phyloP scores from a whole-genome alignment of 2,888 invertebrate genomes.

The Diadegma fenestrale region DNA sequence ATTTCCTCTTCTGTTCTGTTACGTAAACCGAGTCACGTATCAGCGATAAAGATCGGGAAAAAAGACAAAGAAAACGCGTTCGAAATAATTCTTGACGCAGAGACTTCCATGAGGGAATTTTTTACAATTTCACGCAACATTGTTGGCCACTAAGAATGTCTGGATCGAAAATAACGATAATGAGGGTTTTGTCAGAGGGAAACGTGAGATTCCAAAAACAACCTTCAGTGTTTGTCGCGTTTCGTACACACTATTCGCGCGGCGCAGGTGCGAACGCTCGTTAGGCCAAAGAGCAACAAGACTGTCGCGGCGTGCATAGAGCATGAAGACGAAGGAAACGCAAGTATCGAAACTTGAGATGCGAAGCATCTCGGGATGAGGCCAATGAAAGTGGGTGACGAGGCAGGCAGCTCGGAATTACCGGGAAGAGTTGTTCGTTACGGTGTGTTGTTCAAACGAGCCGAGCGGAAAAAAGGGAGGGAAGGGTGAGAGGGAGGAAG shows the following conservation, averaged over 20 bases:
- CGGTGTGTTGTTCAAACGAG: conserved; percentile 8
- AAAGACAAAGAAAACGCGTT: not conserved
- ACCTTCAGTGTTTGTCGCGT: conserved; percentile 22
- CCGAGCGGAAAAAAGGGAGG: not conserved
- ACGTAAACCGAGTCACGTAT: conserved; percentile 37
- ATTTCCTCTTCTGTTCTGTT: conserved; percentile 25
- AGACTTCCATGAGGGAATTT: not conserved
- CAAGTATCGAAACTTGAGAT: conserved; percentile 66
- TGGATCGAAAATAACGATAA: conserved; percentile 47
- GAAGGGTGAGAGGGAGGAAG: conserved; percentile 7
- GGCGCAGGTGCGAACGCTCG: conserved; percentile 64
- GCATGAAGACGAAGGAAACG: conserved; percentile 36
- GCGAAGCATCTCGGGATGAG: conserved; percentile 48
- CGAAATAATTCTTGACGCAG: not conserved
- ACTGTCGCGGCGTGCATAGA: conserved; percentile 23
- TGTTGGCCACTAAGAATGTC: conserved; percentile 2
- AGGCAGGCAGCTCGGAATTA: conserved; percentile 58
- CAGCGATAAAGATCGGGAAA: not conserved
- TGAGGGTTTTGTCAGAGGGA: conserved; percentile 62
- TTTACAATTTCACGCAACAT: conserved; percentile 26
- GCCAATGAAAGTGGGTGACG: conserved; percentile 69
- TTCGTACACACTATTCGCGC: conserved; percentile 48
- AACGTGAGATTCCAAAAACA: no score
- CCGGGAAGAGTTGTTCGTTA: conserved; percentile 63
- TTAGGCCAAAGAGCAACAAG: not conserved